Base-by-base conservation (phyloP, 1,140 invertebrate species). In the Zophobas morio region DNA sequence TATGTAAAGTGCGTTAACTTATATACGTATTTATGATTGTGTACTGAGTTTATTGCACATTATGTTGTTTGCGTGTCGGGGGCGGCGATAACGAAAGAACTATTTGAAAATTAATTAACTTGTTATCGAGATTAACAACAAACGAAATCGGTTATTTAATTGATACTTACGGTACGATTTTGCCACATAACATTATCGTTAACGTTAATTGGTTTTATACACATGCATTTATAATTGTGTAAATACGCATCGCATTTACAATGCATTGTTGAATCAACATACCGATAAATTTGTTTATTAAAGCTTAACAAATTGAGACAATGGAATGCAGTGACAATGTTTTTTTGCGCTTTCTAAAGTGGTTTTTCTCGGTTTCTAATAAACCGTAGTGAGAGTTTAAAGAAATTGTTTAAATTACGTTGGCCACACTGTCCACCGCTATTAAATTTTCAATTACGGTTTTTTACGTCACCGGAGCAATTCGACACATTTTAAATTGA, bases 331-430 rank as follows among this genome's bases (percentile, higher is more conserved):
- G 39, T 40, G 60, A 42, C 60, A 66, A 66, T n/a, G 37, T 66
- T 66, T 66, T 51, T 66, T 60, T 66, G 20, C 60, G 42, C 60
- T 66, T 66, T 66, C 60, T 66, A 66, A 66, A 66, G 49, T 20
- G 49, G 49, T 51, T 51, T 51, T 51, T 51, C 49, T 51, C 2
- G 2, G 49, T 51, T 51, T 51, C 49, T 51, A 6, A 51, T 20
- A 51, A 51, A 42, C 60, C n/a, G 33, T 6, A 66, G 60, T 66
- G 60, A 66, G 60, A 66, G 60, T 66, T 66, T 66, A 42, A 66
- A 66, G 60, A 66, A 66, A 66, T 40, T 66, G 60, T 66, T 66
- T 66, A 66, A 66, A 66, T 66, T 66, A 66, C 60, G 42, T 66
- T 42, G 40, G 39, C 60, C 60, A 66, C 60, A 66, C 37, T 66